These are phyloP conservation scores for Nephila pilipes DNA, from an alignment of 1,140 invertebrate genomes.

Conservation along the genomic window DNA sequence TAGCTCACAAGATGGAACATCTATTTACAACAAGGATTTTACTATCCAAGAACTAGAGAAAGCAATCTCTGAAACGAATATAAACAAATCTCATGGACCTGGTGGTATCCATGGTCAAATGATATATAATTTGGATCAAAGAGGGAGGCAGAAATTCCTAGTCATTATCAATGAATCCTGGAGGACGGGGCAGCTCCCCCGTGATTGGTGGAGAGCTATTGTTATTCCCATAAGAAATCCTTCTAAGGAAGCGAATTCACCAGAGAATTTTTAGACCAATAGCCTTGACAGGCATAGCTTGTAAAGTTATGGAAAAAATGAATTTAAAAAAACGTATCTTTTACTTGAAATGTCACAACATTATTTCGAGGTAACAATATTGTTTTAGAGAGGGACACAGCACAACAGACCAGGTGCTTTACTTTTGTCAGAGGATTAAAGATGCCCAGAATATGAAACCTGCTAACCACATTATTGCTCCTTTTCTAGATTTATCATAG, in stretches of 20 bases:
- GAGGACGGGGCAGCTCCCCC: not conserved
- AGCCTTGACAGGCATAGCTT: not conserved
- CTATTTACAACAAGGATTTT: not conserved
- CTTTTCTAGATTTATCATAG: not conserved
- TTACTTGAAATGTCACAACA: not conserved
- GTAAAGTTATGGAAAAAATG: not conserved
- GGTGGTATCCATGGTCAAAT: not conserved
- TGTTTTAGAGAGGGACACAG: no score
- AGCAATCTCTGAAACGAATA: no score
- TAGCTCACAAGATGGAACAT: no score
- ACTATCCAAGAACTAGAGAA: not conserved
- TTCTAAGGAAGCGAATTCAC: not conserved
- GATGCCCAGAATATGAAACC: not conserved
- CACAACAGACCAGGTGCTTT: no score
- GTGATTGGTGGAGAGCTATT: not conserved
- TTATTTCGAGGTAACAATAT: no score
- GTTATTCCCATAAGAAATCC: not conserved
- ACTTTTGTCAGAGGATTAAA: not conserved
- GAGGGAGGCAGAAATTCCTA: not conserved
- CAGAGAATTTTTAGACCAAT: conserved; percentile 9
- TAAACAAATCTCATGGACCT: not conserved
- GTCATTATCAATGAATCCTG: not conserved
- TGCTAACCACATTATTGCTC: not conserved
- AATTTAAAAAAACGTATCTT: no score
- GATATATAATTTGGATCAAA: not conserved